Conservation (phyloP, 2,797 vertebrate species). For the Falco berigora region DNA sequence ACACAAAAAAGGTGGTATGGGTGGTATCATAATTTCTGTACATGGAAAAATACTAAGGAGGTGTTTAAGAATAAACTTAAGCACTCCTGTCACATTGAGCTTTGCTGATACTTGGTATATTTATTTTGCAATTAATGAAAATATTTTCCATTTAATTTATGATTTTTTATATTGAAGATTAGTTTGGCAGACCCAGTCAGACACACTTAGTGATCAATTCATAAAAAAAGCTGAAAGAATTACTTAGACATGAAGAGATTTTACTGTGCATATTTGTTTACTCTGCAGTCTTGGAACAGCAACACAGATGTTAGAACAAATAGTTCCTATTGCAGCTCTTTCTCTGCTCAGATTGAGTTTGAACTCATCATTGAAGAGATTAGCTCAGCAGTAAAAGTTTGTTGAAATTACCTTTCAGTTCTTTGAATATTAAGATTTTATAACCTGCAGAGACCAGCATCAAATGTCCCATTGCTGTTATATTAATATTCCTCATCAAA, state of each 20-base stretch:
- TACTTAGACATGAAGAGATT: background rate
- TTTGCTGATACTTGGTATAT: background rate
- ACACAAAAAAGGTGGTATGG: background rate
- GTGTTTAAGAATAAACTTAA: background rate
- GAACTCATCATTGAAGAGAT: background rate
- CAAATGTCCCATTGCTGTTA: background rate
- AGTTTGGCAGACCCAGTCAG: background rate
- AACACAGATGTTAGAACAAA: conserved; percentile 46
- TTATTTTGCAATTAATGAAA: background rate
- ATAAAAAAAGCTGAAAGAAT: background rate
- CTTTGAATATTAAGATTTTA: background rate
- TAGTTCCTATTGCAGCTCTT: background rate
- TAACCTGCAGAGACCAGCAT: background rate
- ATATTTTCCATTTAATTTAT: conserved; percentile 10
- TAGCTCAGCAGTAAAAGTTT: conserved; percentile 8
- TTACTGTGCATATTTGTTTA: conserved; percentile 36
- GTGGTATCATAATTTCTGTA: background rate
- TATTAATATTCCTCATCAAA: background rate
- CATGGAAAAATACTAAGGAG: background rate
- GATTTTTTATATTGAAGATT: background rate
- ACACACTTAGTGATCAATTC: background rate
- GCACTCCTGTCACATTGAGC: background rate
- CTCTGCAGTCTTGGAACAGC: background rate
- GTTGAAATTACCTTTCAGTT: background rate
- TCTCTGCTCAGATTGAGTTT: background rate